A percentile compares a stretch with the other conserved stretches of the same genome.
Evolutionary conservation across 2,888 invertebrate genomes (phyloP).

Genomic region (Athrips mouffetella): DNA sequence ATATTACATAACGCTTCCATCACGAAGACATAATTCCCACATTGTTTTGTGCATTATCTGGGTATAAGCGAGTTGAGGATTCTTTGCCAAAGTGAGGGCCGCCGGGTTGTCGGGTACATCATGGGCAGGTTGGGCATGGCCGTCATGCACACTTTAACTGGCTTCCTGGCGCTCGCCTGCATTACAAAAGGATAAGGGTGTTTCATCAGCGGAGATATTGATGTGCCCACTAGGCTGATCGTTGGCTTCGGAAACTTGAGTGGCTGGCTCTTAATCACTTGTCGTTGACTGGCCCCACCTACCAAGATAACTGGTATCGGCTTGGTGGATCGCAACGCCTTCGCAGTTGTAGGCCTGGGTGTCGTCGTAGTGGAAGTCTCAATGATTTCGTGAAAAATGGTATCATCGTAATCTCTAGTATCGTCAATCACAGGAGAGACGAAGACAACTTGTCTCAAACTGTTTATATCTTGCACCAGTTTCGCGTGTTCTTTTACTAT

Average conservation of each 20-base stretch:
- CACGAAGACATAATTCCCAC: constrained; percentile 10
- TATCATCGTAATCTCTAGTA: constrained; percentile 61
- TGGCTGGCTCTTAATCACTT: constrained; percentile 47
- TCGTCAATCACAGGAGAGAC: constrained; percentile 55
- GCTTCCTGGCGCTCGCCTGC: constrained; percentile 42
- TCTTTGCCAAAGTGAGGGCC: constrained; percentile 54
- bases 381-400: constrained; percentile 61
- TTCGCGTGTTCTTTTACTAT: constrained; percentile 68
- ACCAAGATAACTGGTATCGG: constrained; percentile 53
- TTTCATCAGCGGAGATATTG: constrained; percentile 51
- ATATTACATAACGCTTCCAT: neutral
- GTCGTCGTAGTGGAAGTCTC: constrained; percentile 52
- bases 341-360: constrained; percentile 28
- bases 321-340: constrained; percentile 28
- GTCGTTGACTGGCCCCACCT: constrained; percentile 57
- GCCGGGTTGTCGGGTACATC: constrained; percentile 36
- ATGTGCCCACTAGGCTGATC: constrained; percentile 58
- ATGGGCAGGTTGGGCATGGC: constrained; percentile 39
- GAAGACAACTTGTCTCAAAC: constrained; percentile 56
- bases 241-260: constrained; percentile 47
- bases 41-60: constrained; percentile 28
- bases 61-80: constrained; percentile 57
- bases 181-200: constrained; percentile 67
- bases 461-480: constrained; percentile 68
- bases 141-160: constrained; percentile 59